Evolutionary conservation across 2,888 invertebrate genomes (phyloP), one percentile per base, ranked within the genome.

Genomic region (Agrotis puta): DNA sequence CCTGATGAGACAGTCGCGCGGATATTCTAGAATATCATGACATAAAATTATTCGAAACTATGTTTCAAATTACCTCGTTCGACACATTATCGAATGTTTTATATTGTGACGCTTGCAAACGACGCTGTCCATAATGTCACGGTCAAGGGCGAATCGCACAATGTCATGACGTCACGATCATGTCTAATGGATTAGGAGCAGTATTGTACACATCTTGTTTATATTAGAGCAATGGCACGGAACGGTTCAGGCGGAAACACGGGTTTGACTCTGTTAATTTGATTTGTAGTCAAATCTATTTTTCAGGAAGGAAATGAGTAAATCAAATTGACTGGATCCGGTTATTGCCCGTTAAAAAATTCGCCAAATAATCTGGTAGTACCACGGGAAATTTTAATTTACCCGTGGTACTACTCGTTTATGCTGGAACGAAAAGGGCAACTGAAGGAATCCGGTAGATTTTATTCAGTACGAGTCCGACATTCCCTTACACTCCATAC

Each of bases 91-190:
- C 39, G 14, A 51, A 18, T 22, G 27, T 54, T 64, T 61, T 45
- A 20, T 59, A 39, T 22, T 18, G 16, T 79, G 69, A 64, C 33
- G 22, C 24, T 39, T 39, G 39, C 39, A 39, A 39, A 27, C 4
- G 5, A 24, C 13, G 9, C 13, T 24, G 7, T 43, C 7, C 16
- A 64, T 51, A 66, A 47, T 63, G 79, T 79, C 74, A 77, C 64
- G 77, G 64, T 58, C 77, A 79, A 77, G 77, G 77, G 69, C 56
- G 53, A 62, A 27, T 6, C 39, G 39, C 9, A 74, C 74, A 77
- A 63, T 77, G 53, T 47, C 7, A 2, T 74, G 73, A 67, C 78
- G 27, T 78, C 78, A 77, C 7, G 1, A 9, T 3, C 57, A 27
- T 62, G 57, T 16, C 48, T 56, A 74, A 79, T 79, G 39, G 43